Conservation (phyloP, 2,888 invertebrate genomes). For the Anticlea derivata region DNA sequence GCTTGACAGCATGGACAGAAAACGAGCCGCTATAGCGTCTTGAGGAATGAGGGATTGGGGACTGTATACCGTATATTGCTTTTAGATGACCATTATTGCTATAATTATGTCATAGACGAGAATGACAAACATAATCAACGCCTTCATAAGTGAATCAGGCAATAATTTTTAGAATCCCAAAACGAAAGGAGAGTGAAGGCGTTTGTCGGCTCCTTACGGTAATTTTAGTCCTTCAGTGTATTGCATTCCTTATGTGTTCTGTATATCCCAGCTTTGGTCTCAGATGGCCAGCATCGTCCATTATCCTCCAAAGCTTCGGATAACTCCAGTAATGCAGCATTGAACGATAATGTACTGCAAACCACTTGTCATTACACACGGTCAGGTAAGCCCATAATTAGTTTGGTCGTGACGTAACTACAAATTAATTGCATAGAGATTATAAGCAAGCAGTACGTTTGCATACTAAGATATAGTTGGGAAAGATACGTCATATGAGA, state of each 20-base stretch:
- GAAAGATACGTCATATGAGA: neutral
- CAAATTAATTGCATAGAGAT: constrained; percentile 38
- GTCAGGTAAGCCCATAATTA: constrained; percentile 55
- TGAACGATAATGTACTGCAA: constrained; percentile 71
- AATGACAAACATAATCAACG: neutral
- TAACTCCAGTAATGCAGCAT: constrained; percentile 70
- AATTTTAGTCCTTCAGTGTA: too few species aligned
- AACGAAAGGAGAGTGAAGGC: too few species aligned
- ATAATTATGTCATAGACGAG: neutral
- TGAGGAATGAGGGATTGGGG: too few species aligned
- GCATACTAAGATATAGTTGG: neutral
- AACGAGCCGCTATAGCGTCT: too few species aligned
- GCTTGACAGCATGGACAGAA: too few species aligned
- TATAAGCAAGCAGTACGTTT: constrained; percentile 32
- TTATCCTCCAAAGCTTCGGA: constrained; percentile 74
- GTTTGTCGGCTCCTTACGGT: too few species aligned
- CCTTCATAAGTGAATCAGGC: neutral
- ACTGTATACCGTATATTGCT: constrained; percentile 12
- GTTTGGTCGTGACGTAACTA: constrained; percentile 46
- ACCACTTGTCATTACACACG: constrained; percentile 70
- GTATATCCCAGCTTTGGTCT: constrained; percentile 64
- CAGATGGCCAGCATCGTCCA: constrained; percentile 73
- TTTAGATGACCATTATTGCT: constrained; percentile 4
- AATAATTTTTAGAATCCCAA: too few species aligned
- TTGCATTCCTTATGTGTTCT: too few species aligned